Base-by-base conservation (phyloP, 2,113 vertebrate genomes). In the Leuciscus idus region DNA sequence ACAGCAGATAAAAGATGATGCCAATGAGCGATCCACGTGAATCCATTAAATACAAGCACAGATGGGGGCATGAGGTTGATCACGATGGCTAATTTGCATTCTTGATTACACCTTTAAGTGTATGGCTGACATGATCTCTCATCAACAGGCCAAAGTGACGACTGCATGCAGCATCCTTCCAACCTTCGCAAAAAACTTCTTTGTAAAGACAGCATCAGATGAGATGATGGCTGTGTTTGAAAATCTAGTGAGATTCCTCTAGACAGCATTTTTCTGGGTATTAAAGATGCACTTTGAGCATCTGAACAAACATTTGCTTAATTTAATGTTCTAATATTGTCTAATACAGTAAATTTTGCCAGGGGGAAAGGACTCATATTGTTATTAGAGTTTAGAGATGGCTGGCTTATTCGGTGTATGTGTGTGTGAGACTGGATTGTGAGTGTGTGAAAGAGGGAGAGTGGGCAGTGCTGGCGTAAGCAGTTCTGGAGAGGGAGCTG, bases 21-120 rank as follows among this genome's bases (percentile, higher is more conserved):
- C 80, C 84, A 75, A 80, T 50, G 61, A 30, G 28, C 81, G 72
- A 62, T 36, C 28, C 68, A 23, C 19, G 75, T 85, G 88, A 93
- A 91, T 92, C 85, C 90, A 90, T 80, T 80, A 80, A 48, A 61
- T 77, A 55, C 72, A 72, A 83, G 39, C 61, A 72, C 84, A 50
- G 52, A 15, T 79, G 85, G 87, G 72, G 72, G 70, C 21, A 81
- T 81, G 81, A 70, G 88, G 83, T 87, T 89, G 90, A 83, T 52
- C 72, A 68, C 23, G 76, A 70, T 26, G 4, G 33, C 81, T 92
- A 87, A 90, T 83, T 88, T 92, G 90, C 91, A 89, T 91, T 92
- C 92, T 92, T 90, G 83, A 90, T 81, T 68, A 48, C 36, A 68
- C 50, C 28, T 88, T 76, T 68, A 85, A 78, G 19, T 68, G 46